phyloP scores from a whole-genome alignment of 2,888 invertebrate species.

The Rotaria sp. region DNA sequence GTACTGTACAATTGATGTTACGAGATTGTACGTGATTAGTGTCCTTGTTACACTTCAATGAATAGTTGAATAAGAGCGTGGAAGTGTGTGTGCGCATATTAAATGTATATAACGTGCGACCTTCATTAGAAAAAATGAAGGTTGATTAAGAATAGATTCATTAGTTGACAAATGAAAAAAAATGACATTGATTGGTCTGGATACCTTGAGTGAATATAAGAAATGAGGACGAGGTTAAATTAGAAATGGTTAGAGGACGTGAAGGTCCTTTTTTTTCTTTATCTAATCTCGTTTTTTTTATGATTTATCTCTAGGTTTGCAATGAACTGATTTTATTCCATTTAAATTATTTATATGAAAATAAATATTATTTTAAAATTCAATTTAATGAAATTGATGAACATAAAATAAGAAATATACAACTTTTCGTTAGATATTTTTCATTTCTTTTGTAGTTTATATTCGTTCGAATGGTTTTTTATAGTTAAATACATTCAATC shows the following conservation, averaged over 20 bases:
- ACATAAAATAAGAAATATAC: conserved; percentile 66
- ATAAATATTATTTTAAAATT: conserved; percentile 76
- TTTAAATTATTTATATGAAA: conserved; percentile 77
- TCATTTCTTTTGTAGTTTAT: conserved; percentile 42
- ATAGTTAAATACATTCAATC: conserved; percentile 90
- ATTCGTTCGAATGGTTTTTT: conserved; percentile 52
- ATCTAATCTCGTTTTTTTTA: background rate
- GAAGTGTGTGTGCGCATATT: background rate
- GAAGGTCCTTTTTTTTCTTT: background rate
- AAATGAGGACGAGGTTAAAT: background rate
- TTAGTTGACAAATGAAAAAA: background rate
- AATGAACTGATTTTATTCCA: conserved; percentile 80
- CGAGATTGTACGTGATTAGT: background rate
- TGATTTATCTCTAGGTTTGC: conserved; percentile 62
- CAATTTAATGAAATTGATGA: conserved; percentile 73
- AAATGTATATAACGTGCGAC: background rate
- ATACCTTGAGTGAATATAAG: background rate
- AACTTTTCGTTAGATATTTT: conserved; percentile 44
- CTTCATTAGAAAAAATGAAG: background rate
- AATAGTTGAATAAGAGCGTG: background rate
- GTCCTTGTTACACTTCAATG: background rate
- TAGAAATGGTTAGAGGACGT: background rate
- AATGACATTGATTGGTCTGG: background rate
- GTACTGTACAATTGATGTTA: background rate
- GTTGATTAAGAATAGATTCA: background rate